Conservation (phyloP, 2,888 invertebrate species). For the Cerceris rybyensis region DNA sequence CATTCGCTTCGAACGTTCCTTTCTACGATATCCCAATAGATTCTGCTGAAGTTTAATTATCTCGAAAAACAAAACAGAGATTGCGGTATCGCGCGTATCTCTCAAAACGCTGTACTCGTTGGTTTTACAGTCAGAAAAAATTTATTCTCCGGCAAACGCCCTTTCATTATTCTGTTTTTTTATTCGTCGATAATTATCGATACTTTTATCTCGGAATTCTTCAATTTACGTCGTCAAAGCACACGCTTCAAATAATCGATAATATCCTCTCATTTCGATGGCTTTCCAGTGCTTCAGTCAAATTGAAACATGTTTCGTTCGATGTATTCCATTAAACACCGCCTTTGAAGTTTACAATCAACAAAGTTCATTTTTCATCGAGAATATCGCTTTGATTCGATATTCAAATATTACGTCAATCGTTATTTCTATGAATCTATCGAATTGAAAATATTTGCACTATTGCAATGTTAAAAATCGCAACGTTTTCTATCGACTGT, state of each 20-base stretch:
- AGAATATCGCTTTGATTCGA: no score
- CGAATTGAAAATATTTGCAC: no score
- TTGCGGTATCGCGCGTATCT: constrained; percentile 9
- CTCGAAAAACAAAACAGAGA: constrained; percentile 27
- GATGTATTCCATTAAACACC: background rate
- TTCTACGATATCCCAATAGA: background rate
- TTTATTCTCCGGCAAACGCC: no score
- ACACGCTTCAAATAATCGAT: no score
- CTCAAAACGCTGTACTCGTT: constrained; percentile 10
- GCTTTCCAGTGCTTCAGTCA: background rate
- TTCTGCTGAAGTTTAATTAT: constrained; percentile 48
- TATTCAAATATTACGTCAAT: no score
- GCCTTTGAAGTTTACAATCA: background rate
- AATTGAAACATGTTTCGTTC: background rate
- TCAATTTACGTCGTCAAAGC: background rate
- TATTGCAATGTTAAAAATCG: no score
- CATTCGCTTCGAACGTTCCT: constrained; percentile 6
- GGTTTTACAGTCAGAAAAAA: no score
- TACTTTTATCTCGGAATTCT: background rate
- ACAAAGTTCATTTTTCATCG: background rate
- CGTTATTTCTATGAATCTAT: no score
- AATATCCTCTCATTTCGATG: no score
- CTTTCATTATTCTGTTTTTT: no score
- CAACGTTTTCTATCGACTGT: no score
- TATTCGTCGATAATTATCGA: background rate